These are phyloP conservation scores for Cryptophagus acutangulus DNA, from an alignment of 2,888 invertebrate species.

Conservation along the genomic window DNA sequence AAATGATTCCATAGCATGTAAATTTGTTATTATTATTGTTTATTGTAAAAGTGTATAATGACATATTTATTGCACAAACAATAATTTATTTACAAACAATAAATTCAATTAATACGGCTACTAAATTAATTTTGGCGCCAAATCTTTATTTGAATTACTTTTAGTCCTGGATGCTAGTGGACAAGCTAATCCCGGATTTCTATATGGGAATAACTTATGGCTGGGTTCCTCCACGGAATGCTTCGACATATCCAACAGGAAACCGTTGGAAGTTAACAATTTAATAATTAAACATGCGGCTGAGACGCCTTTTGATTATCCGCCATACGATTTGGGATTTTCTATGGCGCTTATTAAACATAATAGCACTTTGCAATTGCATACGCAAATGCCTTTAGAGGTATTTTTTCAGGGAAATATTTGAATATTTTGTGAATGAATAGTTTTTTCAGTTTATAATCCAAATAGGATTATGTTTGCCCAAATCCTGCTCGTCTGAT, in stretches of 20 bases:
- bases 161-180: slow-evolving; percentile 57
- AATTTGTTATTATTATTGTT: too few relatives aligned
- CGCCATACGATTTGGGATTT: slow-evolving; percentile 45
- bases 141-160: too few relatives aligned
- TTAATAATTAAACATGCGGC: slow-evolving; percentile 32
- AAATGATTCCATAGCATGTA: too few relatives aligned
- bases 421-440: background rate
- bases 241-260: slow-evolving; percentile 41
- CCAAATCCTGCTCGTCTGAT: slow-evolving; percentile 41
- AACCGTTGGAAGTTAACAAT: slow-evolving; percentile 34
- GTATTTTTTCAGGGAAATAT: slow-evolving; percentile 32
- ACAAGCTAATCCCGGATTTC: slow-evolving; percentile 51
- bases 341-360: slow-evolving; percentile 45
- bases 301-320: slow-evolving; percentile 40
- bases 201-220: slow-evolving; percentile 59
- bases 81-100: too few relatives aligned
- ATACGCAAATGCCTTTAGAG: slow-evolving; percentile 44
- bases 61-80: too few relatives aligned
- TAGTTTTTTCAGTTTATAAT: slow-evolving; percentile 41
- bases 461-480: slow-evolving; percentile 48
- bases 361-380: slow-evolving; percentile 47
- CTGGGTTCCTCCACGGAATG: slow-evolving; percentile 54
- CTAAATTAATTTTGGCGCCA: too few relatives aligned
- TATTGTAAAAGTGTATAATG: too few relatives aligned
- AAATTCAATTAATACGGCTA: too few relatives aligned